Evolutionary conservation across 2,113 vertebrate species (phyloP).

Genomic region (Bostrychus sinensis): DNA sequence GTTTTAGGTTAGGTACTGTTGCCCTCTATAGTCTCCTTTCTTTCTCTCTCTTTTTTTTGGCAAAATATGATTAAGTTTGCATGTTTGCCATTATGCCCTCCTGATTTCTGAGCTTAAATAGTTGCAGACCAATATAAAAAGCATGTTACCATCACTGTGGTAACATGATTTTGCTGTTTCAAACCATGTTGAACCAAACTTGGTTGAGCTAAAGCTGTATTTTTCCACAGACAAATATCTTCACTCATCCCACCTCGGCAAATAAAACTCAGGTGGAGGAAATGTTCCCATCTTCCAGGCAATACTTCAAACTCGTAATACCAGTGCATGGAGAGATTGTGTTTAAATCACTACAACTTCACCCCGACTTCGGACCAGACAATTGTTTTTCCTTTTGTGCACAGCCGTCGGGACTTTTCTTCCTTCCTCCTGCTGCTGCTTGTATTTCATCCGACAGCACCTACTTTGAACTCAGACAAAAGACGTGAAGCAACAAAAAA

Average conservation of each 20-base stretch:
- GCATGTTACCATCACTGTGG: no score
- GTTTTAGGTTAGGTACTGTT: no score
- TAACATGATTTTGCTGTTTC: no score
- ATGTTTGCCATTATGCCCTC: no score
- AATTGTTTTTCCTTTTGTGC: constrained; percentile 48
- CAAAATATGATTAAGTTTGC: no score
- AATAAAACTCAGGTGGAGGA: constrained; percentile 43
- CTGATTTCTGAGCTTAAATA: no score
- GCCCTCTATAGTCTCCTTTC: no score
- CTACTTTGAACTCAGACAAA: constrained; percentile 48
- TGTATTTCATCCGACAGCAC: constrained; percentile 55
- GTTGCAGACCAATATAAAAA: no score
- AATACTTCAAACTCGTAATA: constrained; percentile 42
- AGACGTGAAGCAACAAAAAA: constrained; percentile 34
- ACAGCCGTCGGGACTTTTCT: constrained; percentile 39
- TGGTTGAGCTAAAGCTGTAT: background rate
- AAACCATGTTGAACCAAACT: background rate
- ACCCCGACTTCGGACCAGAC: constrained; percentile 38
- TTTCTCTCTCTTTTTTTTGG: no score
- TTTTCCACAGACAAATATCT: constrained; percentile 30
- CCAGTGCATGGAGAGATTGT: constrained; percentile 42
- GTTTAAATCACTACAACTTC: constrained; percentile 49
- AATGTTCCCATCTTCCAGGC: constrained; percentile 28
- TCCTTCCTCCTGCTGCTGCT: constrained; percentile 23
- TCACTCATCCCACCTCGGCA: constrained; percentile 13